Base-by-base conservation (phyloP, 2,113 vertebrate species). In the Cricetomys ansorgei region DNA sequence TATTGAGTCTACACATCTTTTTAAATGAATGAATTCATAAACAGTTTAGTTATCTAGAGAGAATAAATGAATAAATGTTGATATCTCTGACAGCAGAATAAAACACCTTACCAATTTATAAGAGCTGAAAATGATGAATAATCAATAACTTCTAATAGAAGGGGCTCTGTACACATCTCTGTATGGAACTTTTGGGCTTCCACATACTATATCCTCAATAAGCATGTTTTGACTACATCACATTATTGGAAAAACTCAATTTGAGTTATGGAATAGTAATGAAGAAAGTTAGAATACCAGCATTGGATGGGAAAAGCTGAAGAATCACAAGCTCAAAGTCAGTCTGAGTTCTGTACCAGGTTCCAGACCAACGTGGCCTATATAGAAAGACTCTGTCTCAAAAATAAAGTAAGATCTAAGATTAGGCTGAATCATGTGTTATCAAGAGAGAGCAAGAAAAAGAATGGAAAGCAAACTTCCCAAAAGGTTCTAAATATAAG, bases 401-500 rank as follows among this genome's bases (percentile, higher is more conserved):
- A 86, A 50, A 67, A 53, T 12, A 3, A 25, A n/a, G 3, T 0
- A 2, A 23, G 9, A 29, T 17, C 23, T 27, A 72, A n/a, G 15
- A 11, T 40, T 65, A 87, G 0, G 0, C 69, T 87, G 19, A 83
- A 91, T 96, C 43, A 95, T 21, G 64, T 62, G 76, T 76, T 79
- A 94, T 5, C 57, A 72, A 96, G 72, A 5, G 88, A 88, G 37
- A 96, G 25, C 89, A 90, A 34, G 4, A 43, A 34, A 94, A 59
- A 69, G 4, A 19, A 77, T 12, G 77, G 62, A 86, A 19, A 1
- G 84, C 43, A 92, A 90, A 93, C 13, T 53, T 11, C 1, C 17
- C 64, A 85, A 62, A 90, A 73, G 17, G 65, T 48, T 3, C 0
- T 67, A 40, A 98, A 90, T 64, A 92, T 96, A 98, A 98, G 92